Base-by-base conservation (phyloP, 2,797 vertebrate genomes). In the Sus cebifrons region DNA sequence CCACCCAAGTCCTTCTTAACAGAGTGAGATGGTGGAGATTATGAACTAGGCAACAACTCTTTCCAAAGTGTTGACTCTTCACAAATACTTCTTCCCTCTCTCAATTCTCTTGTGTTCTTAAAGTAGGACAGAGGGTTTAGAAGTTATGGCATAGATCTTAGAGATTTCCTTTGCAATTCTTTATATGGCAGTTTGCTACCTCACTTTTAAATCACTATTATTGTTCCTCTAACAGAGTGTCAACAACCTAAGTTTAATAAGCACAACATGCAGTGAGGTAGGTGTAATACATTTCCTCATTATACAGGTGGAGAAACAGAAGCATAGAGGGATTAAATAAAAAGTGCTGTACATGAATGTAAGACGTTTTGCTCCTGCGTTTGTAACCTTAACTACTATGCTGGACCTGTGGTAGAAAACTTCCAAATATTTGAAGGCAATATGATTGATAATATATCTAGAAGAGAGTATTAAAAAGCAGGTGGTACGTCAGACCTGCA, bases 121-220 rank as follows among this genome's bases (percentile, higher is more conserved):
- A 71, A 29, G 13, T 52, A 54, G 29, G 7, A 70, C 82, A 88
- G 58, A 79, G 44, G 27, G 9, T 54, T 89, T 79, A 78, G 44
- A 96, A 91, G 36, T 85, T 71, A 86, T 6, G 4, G 18, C 10
- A 10, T 73, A 14, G 75, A 78, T 40, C 49, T 65, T 27, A 90
- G 70, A 86, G 32, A 32, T 91, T 93, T 82, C 44, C 70, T 92
- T 79, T 91, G 52, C 74, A 64, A 67, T 86, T 67, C 25, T 83
- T 91, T 81, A 67, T 62, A 14, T 52, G 23, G 40, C 5, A 52
- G 8, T 23, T 70, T 32, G 71, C 4, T 44, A 14, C 27, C 44
- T 89, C 79, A 44, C 49, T 96, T 88, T 96, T 68, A 92, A 91
- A 27, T 77, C 54, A 25, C 32, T 75, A 15, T 71, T 60, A 68